phyloP scores from a whole-genome alignment of 1,140 invertebrate species.

The Diploscapter pachys region DNA sequence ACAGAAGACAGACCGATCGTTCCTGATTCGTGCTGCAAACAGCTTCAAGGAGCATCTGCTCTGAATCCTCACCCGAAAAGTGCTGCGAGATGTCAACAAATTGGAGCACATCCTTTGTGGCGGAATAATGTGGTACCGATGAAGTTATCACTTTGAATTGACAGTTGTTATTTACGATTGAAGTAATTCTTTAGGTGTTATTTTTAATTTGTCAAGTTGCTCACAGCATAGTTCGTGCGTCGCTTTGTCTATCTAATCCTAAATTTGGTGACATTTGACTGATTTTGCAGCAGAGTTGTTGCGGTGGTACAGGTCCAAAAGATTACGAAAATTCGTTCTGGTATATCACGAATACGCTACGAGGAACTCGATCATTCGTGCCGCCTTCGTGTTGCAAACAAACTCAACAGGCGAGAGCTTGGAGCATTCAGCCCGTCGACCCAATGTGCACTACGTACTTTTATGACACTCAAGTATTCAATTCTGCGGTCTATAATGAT shows the following conservation, averaged over 20 bases:
- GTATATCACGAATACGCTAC: slow-evolving; percentile 54
- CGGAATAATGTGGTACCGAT: slow-evolving; percentile 25
- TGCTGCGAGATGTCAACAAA: slow-evolving; percentile 38
- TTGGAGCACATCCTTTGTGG: slow-evolving; percentile 37
- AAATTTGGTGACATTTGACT: too few relatives aligned
- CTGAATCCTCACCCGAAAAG: slow-evolving; percentile 35
- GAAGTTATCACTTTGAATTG: too few relatives aligned
- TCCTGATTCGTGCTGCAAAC: slow-evolving; percentile 31
- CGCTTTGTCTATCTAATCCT: too few relatives aligned
- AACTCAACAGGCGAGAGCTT: slow-evolving; percentile 51
- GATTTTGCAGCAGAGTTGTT: slow-evolving; percentile 54
- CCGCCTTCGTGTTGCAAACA: slow-evolving; percentile 53
- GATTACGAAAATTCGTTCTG: slow-evolving; percentile 55
- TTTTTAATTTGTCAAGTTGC: too few relatives aligned
- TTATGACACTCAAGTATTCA: slow-evolving; percentile 49
- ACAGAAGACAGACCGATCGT: slow-evolving; percentile 14
- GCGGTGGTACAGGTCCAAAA: slow-evolving; percentile 46
- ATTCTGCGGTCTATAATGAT: slow-evolving; percentile 42
- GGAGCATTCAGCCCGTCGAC: slow-evolving; percentile 49
- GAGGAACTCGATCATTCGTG: slow-evolving; percentile 55
- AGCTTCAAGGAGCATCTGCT: slow-evolving; percentile 34
- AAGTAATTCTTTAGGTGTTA: too few relatives aligned
- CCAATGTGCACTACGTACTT: slow-evolving; percentile 54
- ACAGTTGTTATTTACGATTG: too few relatives aligned
- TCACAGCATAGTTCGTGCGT: too few relatives aligned